Evolutionary conservation across 2,888 invertebrate species (phyloP).

Genomic region (Nematopogon swammerdamellus): DNA sequence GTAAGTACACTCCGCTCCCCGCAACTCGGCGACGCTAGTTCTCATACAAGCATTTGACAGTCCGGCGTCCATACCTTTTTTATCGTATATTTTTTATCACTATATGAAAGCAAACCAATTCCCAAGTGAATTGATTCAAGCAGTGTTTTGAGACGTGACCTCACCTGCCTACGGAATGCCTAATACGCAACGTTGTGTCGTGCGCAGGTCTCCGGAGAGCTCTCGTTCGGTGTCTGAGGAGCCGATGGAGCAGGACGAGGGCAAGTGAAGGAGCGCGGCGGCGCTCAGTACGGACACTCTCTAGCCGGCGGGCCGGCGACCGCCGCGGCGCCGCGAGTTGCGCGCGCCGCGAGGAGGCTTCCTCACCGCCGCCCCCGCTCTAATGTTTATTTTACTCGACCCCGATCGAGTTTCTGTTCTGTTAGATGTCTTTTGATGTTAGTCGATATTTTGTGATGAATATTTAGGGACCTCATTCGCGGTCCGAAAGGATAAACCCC

Average conservation of each 20-base stretch:
- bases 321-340: conserved; percentile 3
- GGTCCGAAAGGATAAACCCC: background rate
- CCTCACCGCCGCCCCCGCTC: conserved; percentile 2
- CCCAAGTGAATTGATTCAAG: too few species aligned
- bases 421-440: conserved; percentile 2
- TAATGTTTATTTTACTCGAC: background rate
- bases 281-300: background rate
- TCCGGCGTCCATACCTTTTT: too few species aligned
- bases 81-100: too few species aligned
- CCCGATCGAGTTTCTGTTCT: conserved; percentile 2
- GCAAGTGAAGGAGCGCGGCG: conserved; percentile 54
- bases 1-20: too few species aligned
- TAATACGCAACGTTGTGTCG: too few species aligned
- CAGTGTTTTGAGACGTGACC: too few species aligned
- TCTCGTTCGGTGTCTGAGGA: conserved; percentile 71
- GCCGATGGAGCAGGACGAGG: conserved; percentile 84
- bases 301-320: background rate
- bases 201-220: conserved; percentile 60
- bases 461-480: background rate
- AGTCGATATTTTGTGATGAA: background rate
- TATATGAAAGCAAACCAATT: too few species aligned
- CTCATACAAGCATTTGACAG: too few species aligned
- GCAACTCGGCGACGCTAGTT: too few species aligned
- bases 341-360: conserved; percentile 4
- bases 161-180: too few species aligned